Base-by-base conservation (phyloP, 2,888 invertebrate species). In the Crioceris asparagi region DNA sequence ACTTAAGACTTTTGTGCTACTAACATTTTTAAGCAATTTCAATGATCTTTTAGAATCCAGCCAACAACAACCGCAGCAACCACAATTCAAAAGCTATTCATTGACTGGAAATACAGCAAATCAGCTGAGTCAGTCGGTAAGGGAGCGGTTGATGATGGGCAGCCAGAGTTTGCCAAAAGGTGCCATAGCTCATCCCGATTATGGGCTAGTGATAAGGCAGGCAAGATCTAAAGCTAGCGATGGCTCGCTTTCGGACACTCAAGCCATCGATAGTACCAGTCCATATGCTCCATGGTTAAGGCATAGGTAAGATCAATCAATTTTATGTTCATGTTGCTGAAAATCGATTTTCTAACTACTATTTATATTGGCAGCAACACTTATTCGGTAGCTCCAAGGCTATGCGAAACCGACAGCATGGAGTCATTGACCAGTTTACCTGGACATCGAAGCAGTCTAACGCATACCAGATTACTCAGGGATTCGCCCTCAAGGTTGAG, bases 391-490 rank as follows among this genome's bases (percentile, higher is more conserved):
- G 78, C 79, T 48, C 79, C 80, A 45, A 73, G 81, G 38, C 70
- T 90, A 46, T 87, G 90, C 32, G 91, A 91, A 61, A 90, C 92
- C 38, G 93, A 93, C 64, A 86, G 90, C 54, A 78, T 91, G 65
- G 84, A 84, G 66, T 79, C 77, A 40, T 68, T 81, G 51, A 84
- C 86, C 56, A 65, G 64, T 53, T 53, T 65, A 41, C 66, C 65
- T 16, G 62, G 66, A 12, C 66, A 66, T 48, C 53, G 87, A 48
- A 75, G 77, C 32, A 80, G 81, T 56, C 73, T 85, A 54, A 83
- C 84, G 45, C 84, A 83, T 60, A 69, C 72, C 2, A 69, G 79
- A 56, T 70, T 81, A 31, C 57, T 75, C 61, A 71, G 78, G 66
- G 77, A 78, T 65, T 76, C 77, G 39, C 78, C 77, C 52, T 78